Base-by-base conservation (phyloP, 1,140 invertebrate species). In the Pogonomyrmex californicus region DNA sequence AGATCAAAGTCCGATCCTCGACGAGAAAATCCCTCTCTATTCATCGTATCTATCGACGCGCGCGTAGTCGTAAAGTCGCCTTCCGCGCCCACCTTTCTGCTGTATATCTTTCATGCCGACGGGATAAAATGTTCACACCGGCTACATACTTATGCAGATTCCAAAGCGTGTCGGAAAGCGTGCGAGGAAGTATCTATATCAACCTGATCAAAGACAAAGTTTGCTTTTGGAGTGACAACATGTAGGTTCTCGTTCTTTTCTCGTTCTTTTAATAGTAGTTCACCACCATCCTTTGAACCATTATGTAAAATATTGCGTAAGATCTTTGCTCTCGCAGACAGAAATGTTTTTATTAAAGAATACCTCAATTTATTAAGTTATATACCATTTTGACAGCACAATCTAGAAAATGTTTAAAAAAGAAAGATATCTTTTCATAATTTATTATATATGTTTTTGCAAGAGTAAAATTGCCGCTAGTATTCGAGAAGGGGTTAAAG, bases 41-140 rank as follows among this genome's bases (percentile, higher is more conserved):
- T 75, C 36, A 9, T 79, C 83, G 71, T 85, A 63, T 76, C 82
- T 77, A 51, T 76, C 60, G 82, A 51, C 73, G 82, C 71, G 81
- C 70, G 82, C 83, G 56, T 56, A 85, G 83, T 79, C 83, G 83
- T 83, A 83, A 83, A 75, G 79, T 75, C 79, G 68, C 66, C 79
- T 82, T 82, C 66, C 66, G 79, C 79, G 79, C 79, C 79, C 68
- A 83, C 79, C 68, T 75, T 83, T 44, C 33, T 30, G 56, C 41
- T 54, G 44, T 83, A 82, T 82, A 73, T 83, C 68, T 83, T 17
- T 83, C 51, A 23, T 41, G 68, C 30, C 54, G 79, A 73, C 68
- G 38, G 79, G 41, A 73, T 83, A 83, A 78, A 85, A 85, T 17
- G 73, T 47, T 58, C 73, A 14, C 41, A 78, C 60, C 12, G 47